Conservation (phyloP, 2,797 vertebrate species). For the Nyctalus aviator region DNA sequence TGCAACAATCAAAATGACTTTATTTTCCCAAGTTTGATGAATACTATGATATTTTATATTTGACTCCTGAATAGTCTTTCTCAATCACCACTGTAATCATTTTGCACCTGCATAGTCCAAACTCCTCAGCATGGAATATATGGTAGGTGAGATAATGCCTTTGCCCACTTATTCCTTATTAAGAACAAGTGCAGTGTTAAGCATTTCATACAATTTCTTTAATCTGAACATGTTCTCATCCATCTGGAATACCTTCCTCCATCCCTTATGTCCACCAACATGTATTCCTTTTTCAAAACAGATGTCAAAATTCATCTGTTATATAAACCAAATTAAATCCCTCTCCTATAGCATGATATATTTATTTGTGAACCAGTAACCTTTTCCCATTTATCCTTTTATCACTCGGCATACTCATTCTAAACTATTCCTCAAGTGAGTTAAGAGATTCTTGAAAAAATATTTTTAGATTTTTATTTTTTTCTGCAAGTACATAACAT, state of each 20-base stretch:
- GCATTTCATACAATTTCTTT: background rate
- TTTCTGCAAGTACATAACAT: background rate
- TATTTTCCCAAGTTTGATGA: background rate
- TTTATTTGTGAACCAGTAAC: background rate
- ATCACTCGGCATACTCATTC: background rate
- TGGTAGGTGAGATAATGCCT: background rate
- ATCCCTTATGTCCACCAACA: background rate
- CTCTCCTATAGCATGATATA: background rate
- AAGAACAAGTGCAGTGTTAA: background rate
- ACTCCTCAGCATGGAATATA: background rate
- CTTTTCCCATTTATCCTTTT: background rate
- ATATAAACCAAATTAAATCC: background rate
- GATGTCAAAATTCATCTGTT: background rate
- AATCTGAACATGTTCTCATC: background rate
- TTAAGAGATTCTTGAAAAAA: background rate
- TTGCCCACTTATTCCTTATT: background rate
- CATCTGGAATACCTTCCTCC: background rate
- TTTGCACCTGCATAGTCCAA: background rate
- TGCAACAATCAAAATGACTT: background rate
- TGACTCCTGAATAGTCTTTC: background rate
- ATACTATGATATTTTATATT: background rate
- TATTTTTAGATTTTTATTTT: background rate
- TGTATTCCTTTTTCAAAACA: background rate
- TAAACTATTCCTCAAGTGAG: background rate
- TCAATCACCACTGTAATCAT: background rate